These are phyloP conservation scores for Pogonomyrmex californicus DNA, from an alignment of 1,140 invertebrate genomes.

Conservation along the genomic window DNA sequence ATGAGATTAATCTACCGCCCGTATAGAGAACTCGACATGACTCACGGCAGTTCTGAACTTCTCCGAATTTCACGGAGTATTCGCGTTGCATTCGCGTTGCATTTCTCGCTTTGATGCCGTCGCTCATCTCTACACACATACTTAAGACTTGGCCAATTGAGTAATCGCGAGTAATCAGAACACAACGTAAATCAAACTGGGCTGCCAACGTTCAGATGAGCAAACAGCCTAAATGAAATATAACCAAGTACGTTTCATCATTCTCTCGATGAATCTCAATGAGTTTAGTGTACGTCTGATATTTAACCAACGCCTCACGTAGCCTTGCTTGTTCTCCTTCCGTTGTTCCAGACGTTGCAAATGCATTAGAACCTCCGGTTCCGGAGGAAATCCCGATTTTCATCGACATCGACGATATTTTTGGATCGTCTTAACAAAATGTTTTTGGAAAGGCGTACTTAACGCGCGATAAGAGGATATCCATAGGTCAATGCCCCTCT, in stretches of 20 bases:
- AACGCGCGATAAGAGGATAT: conserved; percentile 15
- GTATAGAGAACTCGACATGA: background rate
- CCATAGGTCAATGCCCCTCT: background rate
- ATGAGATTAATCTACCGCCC: conserved; percentile 22
- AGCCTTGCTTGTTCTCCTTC: background rate
- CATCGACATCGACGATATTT: background rate
- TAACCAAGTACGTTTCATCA: background rate
- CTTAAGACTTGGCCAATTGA: conserved; percentile 27
- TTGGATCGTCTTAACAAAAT: background rate
- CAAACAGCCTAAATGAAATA: conserved; percentile 34
- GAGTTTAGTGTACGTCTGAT: conserved; percentile 63
- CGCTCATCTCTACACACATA: background rate
- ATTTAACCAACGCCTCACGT: conserved; percentile 68
- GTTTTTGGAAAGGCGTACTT: background rate
- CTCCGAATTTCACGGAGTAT: conserved; percentile 7
- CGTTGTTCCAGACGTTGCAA: no score
- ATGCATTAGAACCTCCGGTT: background rate
- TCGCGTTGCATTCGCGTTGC: conserved; percentile 7
- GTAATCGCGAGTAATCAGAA: conserved; percentile 38
- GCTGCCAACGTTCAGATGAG: background rate
- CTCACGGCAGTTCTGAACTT: conserved; percentile 24
- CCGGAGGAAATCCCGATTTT: background rate
- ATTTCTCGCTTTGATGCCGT: conserved; percentile 40
- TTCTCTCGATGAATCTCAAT: conserved; percentile 13
- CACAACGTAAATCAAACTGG: background rate